These are phyloP conservation scores for Caradrina clavipalpis DNA, from an alignment of 2,888 invertebrate genomes.

Conservation along the genomic window DNA sequence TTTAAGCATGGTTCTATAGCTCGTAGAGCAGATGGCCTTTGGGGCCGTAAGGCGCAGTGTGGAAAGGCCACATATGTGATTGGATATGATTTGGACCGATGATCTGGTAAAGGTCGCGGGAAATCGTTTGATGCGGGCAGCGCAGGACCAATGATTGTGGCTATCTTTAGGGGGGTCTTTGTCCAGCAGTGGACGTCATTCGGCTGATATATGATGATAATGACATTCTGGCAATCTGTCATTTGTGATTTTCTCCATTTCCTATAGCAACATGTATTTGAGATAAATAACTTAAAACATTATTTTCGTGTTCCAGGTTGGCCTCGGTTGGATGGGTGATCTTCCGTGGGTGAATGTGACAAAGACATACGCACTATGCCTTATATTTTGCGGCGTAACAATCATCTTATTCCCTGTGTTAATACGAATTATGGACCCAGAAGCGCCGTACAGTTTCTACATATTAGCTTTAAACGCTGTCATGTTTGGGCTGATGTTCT, in stretches of 20 bases:
- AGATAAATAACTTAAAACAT: background rate
- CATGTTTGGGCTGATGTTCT: slow-evolving; percentile 97
- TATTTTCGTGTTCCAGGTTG: slow-evolving; percentile 88
- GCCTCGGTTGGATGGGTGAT: slow-evolving; percentile 97
- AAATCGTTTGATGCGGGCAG: too few species aligned
- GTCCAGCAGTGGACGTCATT: too few species aligned
- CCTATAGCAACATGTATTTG: background rate
- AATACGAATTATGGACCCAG: slow-evolving; percentile 80
- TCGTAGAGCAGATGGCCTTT: too few species aligned
- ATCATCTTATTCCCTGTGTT: slow-evolving; percentile 92
- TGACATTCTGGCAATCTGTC: background rate
- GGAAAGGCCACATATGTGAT: too few species aligned
- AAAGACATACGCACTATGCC: slow-evolving; percentile 95
- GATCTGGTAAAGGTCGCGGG: too few species aligned
- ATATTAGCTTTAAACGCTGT: slow-evolving; percentile 90
- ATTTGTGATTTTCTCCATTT: background rate
- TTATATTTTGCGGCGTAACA: slow-evolving; percentile 92
- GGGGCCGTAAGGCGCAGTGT: too few species aligned
- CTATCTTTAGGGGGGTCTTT: too few species aligned
- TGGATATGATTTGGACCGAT: too few species aligned
- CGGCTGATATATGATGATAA: too few species aligned
- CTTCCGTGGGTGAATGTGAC: slow-evolving; percentile 96
- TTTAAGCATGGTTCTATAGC: background rate
- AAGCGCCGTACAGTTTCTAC: slow-evolving; percentile 85
- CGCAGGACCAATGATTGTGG: too few species aligned